phyloP scores from a whole-genome alignment of 2,113 vertebrate species.

The Antechinus stuartii region DNA sequence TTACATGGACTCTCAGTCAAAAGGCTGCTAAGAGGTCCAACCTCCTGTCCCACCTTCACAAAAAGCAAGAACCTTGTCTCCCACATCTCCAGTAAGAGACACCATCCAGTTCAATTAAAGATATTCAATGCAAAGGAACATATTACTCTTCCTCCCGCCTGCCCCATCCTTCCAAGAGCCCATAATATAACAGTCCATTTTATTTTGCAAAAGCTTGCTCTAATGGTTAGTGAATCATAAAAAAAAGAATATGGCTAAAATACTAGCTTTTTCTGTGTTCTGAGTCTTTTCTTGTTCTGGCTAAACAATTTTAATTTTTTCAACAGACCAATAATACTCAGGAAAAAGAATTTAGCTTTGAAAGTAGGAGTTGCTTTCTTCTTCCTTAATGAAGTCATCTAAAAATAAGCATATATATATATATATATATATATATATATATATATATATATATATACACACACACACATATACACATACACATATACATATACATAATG shows the following conservation, averaged over 20 bases:
- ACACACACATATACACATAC: no score
- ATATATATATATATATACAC: no score
- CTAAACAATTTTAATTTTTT: background rate
- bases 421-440: no score
- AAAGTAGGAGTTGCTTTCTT: background rate
- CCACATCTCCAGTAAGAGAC: background rate
- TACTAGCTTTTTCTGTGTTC: background rate
- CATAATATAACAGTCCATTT: background rate
- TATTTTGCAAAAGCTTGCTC: background rate
- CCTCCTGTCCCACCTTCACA: no score
- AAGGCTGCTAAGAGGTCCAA: background rate
- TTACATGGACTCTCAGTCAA: background rate
- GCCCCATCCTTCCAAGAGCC: background rate
- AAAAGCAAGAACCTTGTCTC: background rate
- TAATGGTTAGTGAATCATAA: no score
- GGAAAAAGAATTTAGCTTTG: background rate
- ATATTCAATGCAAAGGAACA: background rate
- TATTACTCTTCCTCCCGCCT: background rate
- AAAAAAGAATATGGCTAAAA: background rate
- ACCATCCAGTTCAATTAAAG: background rate
- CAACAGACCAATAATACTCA: background rate
- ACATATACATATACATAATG: no score
- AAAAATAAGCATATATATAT: background rate
- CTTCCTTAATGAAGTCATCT: accelerated
- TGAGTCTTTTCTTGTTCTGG: background rate